Base-by-base conservation (phyloP, 2,888 invertebrate genomes). In the Drosophila siamana region DNA sequence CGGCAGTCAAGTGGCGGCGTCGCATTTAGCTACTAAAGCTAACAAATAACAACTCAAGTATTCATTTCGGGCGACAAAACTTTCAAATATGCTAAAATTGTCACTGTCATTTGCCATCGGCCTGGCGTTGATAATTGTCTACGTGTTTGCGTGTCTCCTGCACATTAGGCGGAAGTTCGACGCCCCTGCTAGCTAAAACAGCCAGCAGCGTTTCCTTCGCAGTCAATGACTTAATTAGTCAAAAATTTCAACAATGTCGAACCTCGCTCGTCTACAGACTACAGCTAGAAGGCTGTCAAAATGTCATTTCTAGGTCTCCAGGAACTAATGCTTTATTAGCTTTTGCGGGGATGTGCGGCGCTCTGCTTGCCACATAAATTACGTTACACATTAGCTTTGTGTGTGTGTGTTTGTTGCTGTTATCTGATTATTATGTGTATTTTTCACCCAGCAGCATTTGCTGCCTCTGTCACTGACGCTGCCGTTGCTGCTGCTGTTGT, bases 121-220 rank as follows among this genome's bases (percentile, higher is more conserved):
- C 60, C 52, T 36, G 61, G 67, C 63, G 75, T 65, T 67, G 75
- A 78, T 80, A 84, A 78, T 78, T 78, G 80, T 80, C 78, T 70
- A 83, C 78, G 69, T 86, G 85, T 74, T 85, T 85, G 85, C 82
- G 85, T 83, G 85, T 67, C 75, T 68, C 67, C 66, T 50, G 69
- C 52, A 69, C 68, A 85, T 74, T 81, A 83, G 51, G 15, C 36
- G 52, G 13, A n/a, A 43, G 38, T 11, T 11, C 1, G 44, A 28
- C n/a, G 19, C 38, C 28, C 59, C 44, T 55, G 62, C 56, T 51
- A 30, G 33, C n/a, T 51, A n/a, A n/a, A n/a, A n/a, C n/a, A n/a
- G n/a, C n/a, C n/a, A 26, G 33, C n/a, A 28, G 44, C 28, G 16
- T n/a, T 36, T 16, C 26, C 33, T 16, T 13, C 26, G 22, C 28